These are phyloP conservation scores for Colaptes auratus DNA, from an alignment of 2,113 vertebrate species.

Conservation along the genomic window DNA sequence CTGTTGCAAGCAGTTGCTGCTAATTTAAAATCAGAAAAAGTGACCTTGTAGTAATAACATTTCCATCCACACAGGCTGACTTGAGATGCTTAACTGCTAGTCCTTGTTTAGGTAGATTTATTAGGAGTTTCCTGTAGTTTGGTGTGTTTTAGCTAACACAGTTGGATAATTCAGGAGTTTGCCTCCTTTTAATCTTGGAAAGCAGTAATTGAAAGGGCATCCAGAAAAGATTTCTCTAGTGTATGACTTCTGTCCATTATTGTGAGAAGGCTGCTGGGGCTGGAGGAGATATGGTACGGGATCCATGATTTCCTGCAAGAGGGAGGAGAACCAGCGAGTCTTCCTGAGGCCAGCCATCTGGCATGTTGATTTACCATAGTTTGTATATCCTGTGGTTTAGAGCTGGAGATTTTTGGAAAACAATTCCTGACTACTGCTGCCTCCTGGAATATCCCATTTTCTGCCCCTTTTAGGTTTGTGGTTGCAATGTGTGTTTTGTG, in stretches of 20 bases:
- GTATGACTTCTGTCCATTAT: not conserved
- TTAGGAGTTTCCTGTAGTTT: not conserved
- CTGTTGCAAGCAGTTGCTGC: not conserved
- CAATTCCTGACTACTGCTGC: not conserved
- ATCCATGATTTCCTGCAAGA: not conserved
- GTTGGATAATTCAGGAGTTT: not conserved
- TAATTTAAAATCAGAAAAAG: not conserved
- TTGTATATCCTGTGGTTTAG: fast-evolving
- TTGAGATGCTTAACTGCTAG: not conserved
- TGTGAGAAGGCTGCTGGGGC: not conserved
- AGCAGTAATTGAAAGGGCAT: not conserved
- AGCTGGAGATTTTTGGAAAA: not conserved
- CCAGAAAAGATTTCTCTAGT: not conserved
- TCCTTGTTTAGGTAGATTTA: not conserved
- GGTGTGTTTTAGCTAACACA: not conserved
- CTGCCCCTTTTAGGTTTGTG: not conserved
- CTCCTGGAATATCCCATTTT: not conserved
- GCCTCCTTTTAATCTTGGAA: not conserved
- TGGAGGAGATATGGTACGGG: not conserved
- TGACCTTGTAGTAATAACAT: not conserved
- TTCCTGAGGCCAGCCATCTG: not conserved
- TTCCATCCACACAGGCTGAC: not conserved
- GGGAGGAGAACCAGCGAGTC: not conserved
- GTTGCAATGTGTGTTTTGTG: not conserved
- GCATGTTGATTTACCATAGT: fast-evolving